Evolutionary conservation across 1,140 invertebrate genomes (phyloP).

Genomic region (Plodia interpunctella): DNA sequence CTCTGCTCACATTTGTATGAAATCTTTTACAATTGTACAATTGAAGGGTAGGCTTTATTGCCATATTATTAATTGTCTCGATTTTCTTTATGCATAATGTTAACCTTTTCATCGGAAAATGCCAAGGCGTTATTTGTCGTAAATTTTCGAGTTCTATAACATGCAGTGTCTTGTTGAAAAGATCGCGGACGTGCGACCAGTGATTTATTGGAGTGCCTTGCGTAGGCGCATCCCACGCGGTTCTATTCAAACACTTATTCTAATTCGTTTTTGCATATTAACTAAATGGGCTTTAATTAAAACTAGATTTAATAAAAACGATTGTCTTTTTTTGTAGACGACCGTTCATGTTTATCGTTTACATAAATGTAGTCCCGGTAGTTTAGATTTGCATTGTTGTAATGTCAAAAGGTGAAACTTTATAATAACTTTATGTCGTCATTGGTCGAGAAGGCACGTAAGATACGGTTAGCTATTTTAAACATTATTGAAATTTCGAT

Average conservation of each 20-base stretch:
- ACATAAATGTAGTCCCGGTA: not conserved
- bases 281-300: constrained; percentile 27
- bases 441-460: not conserved
- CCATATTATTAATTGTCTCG: not conserved
- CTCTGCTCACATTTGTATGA: not conserved
- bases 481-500: not conserved
- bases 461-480: not conserved
- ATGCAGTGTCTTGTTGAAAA: constrained; percentile 21
- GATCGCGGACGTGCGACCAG: constrained; percentile 32
- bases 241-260: constrained; percentile 35
- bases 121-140: constrained; percentile 3
- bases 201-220: constrained; percentile 41
- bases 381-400: not conserved
- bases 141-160: constrained; percentile 6
- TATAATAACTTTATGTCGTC: not conserved
- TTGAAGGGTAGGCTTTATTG: constrained; percentile 4
- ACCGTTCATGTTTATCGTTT: not conserved
- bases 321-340: not conserved
- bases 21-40: not conserved
- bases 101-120: not conserved
- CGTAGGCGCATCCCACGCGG: constrained; percentile 50
- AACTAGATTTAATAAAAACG: constrained; percentile 6
- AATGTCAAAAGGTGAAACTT: not conserved
- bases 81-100: not conserved
- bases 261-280: constrained; percentile 45